A percentile compares a stretch with the other conserved stretches of the same genome.
Evolutionary conservation across 2,797 vertebrate species (phyloP).

Genomic region (Spinus pinus): DNA sequence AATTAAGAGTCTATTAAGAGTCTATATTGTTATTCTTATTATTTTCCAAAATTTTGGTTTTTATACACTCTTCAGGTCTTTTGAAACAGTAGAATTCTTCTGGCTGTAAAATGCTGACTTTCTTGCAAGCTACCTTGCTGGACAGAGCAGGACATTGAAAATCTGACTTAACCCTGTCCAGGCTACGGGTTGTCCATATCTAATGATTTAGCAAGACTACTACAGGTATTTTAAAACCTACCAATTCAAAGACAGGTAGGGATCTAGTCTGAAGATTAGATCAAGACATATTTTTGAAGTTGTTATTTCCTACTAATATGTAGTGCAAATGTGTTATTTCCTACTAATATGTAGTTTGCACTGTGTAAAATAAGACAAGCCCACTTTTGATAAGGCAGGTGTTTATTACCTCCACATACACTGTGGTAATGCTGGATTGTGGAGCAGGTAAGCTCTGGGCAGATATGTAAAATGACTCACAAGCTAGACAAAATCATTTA

Average conservation of each 20-base stretch:
- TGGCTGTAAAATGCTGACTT: neutral
- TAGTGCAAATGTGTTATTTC: neutral
- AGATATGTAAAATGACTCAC: neutral
- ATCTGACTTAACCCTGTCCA: neutral
- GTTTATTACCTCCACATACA: neutral
- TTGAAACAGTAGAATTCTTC: neutral
- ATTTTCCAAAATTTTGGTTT: neutral
- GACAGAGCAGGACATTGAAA: neutral
- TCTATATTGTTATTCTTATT: neutral
- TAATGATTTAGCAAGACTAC: neutral
- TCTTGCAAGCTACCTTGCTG: neutral
- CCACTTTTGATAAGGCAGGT: neutral
- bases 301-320: neutral
- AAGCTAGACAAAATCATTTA: neutral
- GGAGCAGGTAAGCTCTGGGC: neutral
- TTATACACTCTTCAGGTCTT: neutral
- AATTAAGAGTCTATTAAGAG: neutral
- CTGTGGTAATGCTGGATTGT: neutral
- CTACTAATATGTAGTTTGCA: neutral
- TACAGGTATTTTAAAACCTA: neutral
- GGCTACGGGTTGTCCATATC: neutral
- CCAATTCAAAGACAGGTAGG: neutral
- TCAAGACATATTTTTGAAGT: neutral
- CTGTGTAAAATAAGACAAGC: neutral
- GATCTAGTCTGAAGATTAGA: neutral